Evolutionary conservation across 2,113 vertebrate species (phyloP).

Genomic region (Pycnonotus jocosus): DNA sequence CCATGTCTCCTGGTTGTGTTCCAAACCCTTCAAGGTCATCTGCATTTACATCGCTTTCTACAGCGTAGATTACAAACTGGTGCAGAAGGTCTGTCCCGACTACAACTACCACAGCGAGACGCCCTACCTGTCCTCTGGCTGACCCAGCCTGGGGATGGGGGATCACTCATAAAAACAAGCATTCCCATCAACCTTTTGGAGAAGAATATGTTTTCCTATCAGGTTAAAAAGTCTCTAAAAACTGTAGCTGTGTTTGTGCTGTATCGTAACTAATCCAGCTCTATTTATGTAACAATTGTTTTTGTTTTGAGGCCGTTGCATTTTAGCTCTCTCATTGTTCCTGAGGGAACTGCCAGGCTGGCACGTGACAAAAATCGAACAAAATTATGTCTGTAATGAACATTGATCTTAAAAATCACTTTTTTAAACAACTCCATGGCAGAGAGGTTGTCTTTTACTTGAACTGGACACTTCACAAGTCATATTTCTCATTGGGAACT

Average conservation of each 20-base stretch:
- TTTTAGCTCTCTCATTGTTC: neutral
- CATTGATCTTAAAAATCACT: neutral
- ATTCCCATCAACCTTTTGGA: constrained; percentile 54
- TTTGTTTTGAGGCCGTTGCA: neutral
- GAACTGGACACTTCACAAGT: neutral
- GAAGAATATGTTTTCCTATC: constrained; percentile 52
- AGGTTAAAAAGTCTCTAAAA: constrained; percentile 51
- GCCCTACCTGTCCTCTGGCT: constrained; percentile 94
- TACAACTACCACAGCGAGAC: constrained; percentile 99
- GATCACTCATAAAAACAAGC: neutral
- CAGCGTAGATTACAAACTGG: constrained; percentile 99
- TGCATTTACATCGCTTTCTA: constrained; percentile 99
- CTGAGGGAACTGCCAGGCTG: neutral
- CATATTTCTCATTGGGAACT: neutral
- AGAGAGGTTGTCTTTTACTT: neutral
- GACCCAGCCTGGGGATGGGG: neutral
- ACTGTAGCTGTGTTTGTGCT: constrained; percentile 58
- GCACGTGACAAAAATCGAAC: neutral
- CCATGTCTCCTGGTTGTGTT: constrained; percentile 98
- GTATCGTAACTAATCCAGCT: constrained; percentile 46
- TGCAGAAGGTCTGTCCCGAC: constrained; percentile 98
- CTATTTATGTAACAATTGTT: constrained; percentile 15
- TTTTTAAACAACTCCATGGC: neutral
- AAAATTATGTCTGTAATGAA: neutral
- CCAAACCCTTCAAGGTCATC: constrained; percentile 98